Base-by-base conservation (phyloP, 2,113 vertebrate species). In the Lichenostomus cassidix region DNA sequence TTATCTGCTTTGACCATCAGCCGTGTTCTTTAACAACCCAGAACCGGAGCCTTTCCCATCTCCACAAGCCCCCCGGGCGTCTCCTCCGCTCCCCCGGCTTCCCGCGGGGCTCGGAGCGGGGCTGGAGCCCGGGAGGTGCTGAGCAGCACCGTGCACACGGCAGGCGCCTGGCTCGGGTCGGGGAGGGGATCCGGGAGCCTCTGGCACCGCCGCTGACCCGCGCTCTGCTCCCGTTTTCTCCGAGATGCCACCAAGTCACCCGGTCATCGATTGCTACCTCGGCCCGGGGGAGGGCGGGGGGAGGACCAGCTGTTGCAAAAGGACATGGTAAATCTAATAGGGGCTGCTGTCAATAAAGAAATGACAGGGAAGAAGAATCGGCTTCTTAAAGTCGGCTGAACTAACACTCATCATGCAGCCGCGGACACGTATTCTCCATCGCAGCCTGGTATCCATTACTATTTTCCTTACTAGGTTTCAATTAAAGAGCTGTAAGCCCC, bases 381-480 rank as follows among this genome's bases (percentile, higher is more conserved):
- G 55, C 95, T 91, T 73, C 88, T 96, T 93, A 77, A 94, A 94
- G 96, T 95, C 96, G 95, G 98, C 98, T 97, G 97, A 98, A 98
- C 98, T 98, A 98, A 98, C 97, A 87, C 96, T 96, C 96, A 74
- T 90, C 87, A 80, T 39, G 64, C 21, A 86, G 97, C 95, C 71
- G 44, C 56, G 63, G 97, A 98, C 98, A 98, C 97, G 98, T 97
- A 97, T 94, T 94, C 96, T 95, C 96, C 89, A 93, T 95, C 90
- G 93, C 37, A 97, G 91, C 94, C 67, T 96, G 91, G 83, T 97
- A 97, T 98, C 98, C 90, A 97, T 98, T 98, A 98, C 97, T 95
- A 76, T 95, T 96, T 97, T 89, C 95, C 92, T 59, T 96, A 76
- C 96, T 97, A 92, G 96, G 97, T 98, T 98, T 98, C 98, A 97